A percentile compares a stretch with the other conserved stretches of the same genome.
These are phyloP conservation scores for Drosophila kanapiae DNA, from an alignment of 1,140 invertebrate species.

Conservation along the genomic window DNA sequence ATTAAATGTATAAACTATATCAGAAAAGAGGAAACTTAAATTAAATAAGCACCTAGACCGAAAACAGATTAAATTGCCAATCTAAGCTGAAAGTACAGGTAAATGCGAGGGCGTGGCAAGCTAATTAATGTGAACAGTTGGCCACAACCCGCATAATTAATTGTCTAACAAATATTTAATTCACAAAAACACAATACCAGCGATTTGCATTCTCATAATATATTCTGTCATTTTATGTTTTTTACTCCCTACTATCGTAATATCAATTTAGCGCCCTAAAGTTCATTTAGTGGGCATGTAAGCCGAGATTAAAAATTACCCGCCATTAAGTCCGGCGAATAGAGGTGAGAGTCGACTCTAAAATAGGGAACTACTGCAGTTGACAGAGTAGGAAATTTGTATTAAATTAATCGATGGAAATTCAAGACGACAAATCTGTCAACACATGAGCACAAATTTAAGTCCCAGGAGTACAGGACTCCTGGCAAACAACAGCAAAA, in stretches of 20 bases:
- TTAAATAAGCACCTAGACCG: neutral
- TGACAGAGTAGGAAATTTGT: slow-evolving; percentile 20
- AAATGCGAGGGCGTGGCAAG: slow-evolving; percentile 8
- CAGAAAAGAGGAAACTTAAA: neutral
- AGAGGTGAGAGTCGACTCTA: neutral
- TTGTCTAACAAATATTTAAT: slow-evolving; percentile 36
- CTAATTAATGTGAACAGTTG: slow-evolving; percentile 36
- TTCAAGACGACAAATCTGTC: slow-evolving; percentile 43
- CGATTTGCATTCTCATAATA: slow-evolving; percentile 7
- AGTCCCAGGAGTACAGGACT: neutral
- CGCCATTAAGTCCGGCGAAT: slow-evolving; percentile 19
- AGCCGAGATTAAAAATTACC: slow-evolving; percentile 34
- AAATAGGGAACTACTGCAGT: neutral
- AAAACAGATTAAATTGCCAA: slow-evolving; percentile 10
- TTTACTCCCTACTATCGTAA: neutral
- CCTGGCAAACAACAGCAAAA: too few relatives aligned
- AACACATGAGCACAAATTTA: slow-evolving; percentile 32
- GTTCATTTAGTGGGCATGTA: slow-evolving; percentile 33
- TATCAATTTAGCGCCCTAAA: slow-evolving; percentile 9
- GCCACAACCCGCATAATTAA: slow-evolving; percentile 34
- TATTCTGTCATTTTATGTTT: slow-evolving; percentile 16
- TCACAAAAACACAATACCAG: slow-evolving; percentile 7
- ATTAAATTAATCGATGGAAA: slow-evolving; percentile 61
- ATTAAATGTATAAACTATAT: neutral
- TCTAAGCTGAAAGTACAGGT: neutral